These are phyloP conservation scores for Probosciger aterrimus DNA, from an alignment of 2,113 vertebrate genomes.

Conservation along the genomic window DNA sequence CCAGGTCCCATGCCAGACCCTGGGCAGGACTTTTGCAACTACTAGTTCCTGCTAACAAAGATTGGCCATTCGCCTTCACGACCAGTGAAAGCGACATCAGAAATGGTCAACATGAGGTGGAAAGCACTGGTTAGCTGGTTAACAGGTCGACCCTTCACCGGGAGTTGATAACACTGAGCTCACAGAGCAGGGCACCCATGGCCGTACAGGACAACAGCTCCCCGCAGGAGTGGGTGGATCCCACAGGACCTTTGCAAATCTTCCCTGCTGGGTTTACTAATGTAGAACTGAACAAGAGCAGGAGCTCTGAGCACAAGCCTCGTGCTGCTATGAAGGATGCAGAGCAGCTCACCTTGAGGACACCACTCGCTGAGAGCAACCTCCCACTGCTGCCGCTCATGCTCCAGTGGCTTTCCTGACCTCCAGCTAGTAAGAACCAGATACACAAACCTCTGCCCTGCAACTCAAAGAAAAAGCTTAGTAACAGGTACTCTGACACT, in stretches of 20 bases:
- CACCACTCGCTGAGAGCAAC: fast-evolving
- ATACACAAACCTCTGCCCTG: not conserved
- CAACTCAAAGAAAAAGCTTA: not conserved
- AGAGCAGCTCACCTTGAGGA: not conserved
- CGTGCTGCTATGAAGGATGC: not conserved
- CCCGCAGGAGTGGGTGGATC: not conserved
- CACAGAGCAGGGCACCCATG: not conserved
- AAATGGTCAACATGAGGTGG: fast-evolving
- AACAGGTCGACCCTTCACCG: not conserved
- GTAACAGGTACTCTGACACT: not conserved
- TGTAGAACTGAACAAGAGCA: fast-evolving
- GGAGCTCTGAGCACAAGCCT: not conserved
- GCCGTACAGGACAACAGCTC: not conserved
- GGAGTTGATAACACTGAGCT: not conserved
- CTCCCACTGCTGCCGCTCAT: fast-evolving
- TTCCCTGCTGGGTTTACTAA: not conserved
- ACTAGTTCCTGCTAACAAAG: not conserved
- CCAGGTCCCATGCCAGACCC: not conserved
- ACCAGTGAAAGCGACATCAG: not conserved
- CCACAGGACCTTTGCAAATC: not conserved
- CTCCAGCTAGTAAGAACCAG: not conserved
- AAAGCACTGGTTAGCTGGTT: not conserved
- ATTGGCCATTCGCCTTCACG: not conserved
- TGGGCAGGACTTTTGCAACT: not conserved
- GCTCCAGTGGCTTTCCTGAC: fast-evolving